A percentile compares a stretch with the other conserved stretches of the same genome.
These are phyloP conservation scores for Lerista edwardsae DNA, from an alignment of 2,797 vertebrate species.

Conservation along the genomic window DNA sequence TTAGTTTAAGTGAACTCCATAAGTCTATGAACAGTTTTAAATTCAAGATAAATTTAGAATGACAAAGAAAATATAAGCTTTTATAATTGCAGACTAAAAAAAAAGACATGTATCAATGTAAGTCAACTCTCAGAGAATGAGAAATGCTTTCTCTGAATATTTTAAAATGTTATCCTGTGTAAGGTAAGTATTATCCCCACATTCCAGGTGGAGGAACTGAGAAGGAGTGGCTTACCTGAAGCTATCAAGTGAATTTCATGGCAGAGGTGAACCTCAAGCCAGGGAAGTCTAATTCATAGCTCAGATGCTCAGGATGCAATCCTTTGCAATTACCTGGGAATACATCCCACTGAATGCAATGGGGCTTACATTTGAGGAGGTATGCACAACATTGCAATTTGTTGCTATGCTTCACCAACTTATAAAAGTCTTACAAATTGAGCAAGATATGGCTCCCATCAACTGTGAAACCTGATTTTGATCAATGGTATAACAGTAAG, in stretches of 20 bases:
- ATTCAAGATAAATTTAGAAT: background rate
- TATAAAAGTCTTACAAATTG: background rate
- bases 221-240: too few relatives aligned
- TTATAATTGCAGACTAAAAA: too few relatives aligned
- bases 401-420: background rate
- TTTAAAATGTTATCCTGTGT: too few relatives aligned
- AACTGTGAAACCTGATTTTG: background rate
- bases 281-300: too few relatives aligned
- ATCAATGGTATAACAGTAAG: background rate
- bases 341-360: too few relatives aligned
- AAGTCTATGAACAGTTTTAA: background rate
- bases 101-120: background rate
- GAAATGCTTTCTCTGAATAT: background rate
- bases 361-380: too few relatives aligned
- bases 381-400: too few relatives aligned
- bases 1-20: background rate
- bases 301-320: too few relatives aligned
- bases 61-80: background rate
- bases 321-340: background rate
- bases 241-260: too few relatives aligned
- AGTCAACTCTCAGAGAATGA: background rate
- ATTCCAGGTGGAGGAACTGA: too few relatives aligned
- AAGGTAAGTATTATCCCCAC: too few relatives aligned
- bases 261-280: too few relatives aligned
- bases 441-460: background rate